phyloP scores from a whole-genome alignment of 2,797 vertebrate species.

The Tiaroga cobitis region DNA sequence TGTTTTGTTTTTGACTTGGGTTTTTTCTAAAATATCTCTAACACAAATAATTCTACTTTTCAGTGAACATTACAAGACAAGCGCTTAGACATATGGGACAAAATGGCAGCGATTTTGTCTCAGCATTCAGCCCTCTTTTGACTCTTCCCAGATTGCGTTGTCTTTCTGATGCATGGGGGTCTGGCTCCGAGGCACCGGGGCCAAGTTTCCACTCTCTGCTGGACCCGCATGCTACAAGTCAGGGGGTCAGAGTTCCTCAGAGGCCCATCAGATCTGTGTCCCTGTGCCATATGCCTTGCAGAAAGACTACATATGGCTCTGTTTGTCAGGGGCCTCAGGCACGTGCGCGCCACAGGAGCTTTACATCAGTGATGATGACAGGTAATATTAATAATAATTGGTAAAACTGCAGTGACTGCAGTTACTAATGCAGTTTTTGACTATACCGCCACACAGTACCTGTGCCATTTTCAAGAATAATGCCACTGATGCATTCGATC shows the following conservation, averaged over 20 bases:
- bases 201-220: constrained; percentile 57
- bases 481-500: constrained; percentile 22
- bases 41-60: background rate
- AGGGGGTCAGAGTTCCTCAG: constrained; percentile 56
- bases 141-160: constrained; percentile 44
- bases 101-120: background rate
- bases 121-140: constrained; percentile 10
- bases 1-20: fast-evolving
- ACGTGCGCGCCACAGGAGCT: background rate
- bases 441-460: background rate
- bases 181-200: constrained; percentile 3
- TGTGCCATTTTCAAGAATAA: background rate
- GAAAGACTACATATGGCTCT: constrained; percentile 48
- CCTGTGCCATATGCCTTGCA: constrained; percentile 47
- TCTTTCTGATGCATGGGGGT: constrained; percentile 29
- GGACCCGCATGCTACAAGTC: constrained; percentile 42
- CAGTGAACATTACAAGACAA: background rate
- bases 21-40: background rate
- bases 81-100: background rate
- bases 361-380: background rate
- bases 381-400: constrained; percentile 10
- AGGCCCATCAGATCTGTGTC: constrained; percentile 36
- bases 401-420: background rate
- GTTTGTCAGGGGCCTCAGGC: constrained; percentile 29
- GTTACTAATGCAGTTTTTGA: background rate